Conservation (phyloP, 2,113 vertebrate genomes). For the Mesembrinibis cayennensis region DNA sequence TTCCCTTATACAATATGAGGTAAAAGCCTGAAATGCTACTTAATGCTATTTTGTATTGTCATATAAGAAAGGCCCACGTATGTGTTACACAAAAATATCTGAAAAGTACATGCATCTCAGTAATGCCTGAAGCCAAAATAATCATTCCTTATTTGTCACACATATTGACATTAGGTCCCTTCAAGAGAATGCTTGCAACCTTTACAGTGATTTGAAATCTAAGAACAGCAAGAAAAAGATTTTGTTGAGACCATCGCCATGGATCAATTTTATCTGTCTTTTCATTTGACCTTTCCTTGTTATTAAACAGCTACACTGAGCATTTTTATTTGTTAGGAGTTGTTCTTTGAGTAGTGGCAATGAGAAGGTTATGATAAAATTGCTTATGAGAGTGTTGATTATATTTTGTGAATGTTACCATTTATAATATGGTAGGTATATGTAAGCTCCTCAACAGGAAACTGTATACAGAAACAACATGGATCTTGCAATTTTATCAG, state of each 20-base stretch:
- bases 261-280: constrained; percentile 13
- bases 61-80: background rate
- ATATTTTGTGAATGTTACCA: constrained; percentile 32
- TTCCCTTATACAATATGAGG: background rate
- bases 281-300: background rate
- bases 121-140: background rate
- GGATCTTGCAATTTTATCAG: constrained; percentile 84
- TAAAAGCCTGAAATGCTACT: constrained; percentile 9
- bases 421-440: background rate
- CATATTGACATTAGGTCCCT: background rate
- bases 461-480: constrained; percentile 70
- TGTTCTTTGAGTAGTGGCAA: background rate
- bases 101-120: background rate
- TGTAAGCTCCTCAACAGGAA: constrained; percentile 65
- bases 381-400: background rate
- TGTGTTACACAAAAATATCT: background rate
- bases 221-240: constrained; percentile 24
- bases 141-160: background rate
- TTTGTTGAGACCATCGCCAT: background rate
- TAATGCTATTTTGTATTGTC: constrained; percentile 12
- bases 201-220: background rate
- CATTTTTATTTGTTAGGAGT: background rate
- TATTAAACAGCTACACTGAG: constrained; percentile 52
- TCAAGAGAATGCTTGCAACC: background rate
- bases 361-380: background rate